Evolutionary conservation across 2,888 invertebrate species (phyloP), one percentile per base, ranked within the genome.

Genomic region (Tenthredo scrophulariae): DNA sequence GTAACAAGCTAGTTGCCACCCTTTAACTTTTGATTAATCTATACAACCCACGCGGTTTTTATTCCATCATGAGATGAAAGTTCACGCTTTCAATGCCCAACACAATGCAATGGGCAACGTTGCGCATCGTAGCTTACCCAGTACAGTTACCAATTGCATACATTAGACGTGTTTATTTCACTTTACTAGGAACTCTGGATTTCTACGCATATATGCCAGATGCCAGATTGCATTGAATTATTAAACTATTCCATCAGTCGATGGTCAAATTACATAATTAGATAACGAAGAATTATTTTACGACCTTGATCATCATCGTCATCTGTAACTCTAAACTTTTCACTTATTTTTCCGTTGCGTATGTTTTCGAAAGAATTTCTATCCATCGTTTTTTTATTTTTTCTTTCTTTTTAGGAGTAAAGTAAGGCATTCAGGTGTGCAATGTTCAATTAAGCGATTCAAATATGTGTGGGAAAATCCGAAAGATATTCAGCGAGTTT

Each of bases 81-180:
- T 80, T 80, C 62, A 80, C 80, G 80, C 80, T 80, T 80, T 80
- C 80, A 62, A 62, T 80, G 62, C 13, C 22, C 40, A 58, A 62
- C 80, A 62, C 80, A 80, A 80, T 80, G 50, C 79, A 54, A 79
- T 58, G 80, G 80, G 33, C 58, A 62, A 15, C 80, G 80, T 80
- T 80, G 37, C 80, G 62, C 40, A 80, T 62, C 58, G 62, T 62
- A 40, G 22, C 40, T 43, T 9, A n/a, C 80, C 22, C 80, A 37
- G 62, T 40, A 80, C 80, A 62, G 80, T 80, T 80, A 80, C 37
- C 62, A 80, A 80, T 80, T 62, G 13, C 54, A 54, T 54, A 54
- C 62, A 80, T 80, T 80, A 58, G 29, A 29, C 29, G 6, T 50
- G 29, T 46, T 77, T 29, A 54, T 50, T 77, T 77, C 15, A 15